These are phyloP conservation scores for Apostichopus parvimensis DNA, from an alignment of 35 echinoderm and acorn worm genomes.

Conservation along the genomic window DNA sequence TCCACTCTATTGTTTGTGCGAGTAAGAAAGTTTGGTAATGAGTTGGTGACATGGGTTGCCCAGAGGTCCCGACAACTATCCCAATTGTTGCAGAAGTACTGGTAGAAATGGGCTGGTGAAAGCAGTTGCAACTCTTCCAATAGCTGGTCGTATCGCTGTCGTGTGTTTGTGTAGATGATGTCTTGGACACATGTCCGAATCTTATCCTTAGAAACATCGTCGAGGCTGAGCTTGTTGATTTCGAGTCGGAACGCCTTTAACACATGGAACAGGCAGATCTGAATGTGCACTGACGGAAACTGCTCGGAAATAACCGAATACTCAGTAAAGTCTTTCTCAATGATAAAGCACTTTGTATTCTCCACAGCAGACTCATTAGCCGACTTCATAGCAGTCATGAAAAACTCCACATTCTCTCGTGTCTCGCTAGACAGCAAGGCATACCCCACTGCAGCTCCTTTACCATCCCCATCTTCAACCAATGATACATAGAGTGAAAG, in stretches of 20 bases:
- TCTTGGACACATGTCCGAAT: background rate
- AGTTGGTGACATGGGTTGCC: slow-evolving; percentile 2
- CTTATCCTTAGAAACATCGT: slow-evolving; percentile 13
- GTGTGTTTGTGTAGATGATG: slow-evolving; percentile 15
- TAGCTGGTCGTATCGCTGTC: background rate
- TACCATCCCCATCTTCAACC: slow-evolving; percentile 27
- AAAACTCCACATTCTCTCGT: slow-evolving; percentile 27
- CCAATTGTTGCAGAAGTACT: slow-evolving; percentile 40
- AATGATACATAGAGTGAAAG: slow-evolving; percentile 36
- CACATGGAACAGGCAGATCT: slow-evolving; percentile 24
- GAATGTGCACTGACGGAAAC: slow-evolving; percentile 4
- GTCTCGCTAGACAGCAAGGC: background rate
- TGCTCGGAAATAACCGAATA: background rate
- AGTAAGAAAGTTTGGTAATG: background rate
- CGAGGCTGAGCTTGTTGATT: slow-evolving; percentile 31
- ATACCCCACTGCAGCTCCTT: slow-evolving; percentile 34
- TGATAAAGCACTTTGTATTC: slow-evolving; percentile 42
- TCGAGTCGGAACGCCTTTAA: slow-evolving; percentile 7
- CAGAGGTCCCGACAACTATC: slow-evolving; percentile 10
- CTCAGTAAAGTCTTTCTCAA: slow-evolving; percentile 52
- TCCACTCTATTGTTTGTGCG: slow-evolving; percentile 12
- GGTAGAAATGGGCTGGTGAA: background rate
- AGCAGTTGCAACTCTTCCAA: background rate
- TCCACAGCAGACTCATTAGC: background rate
- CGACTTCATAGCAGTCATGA: background rate